Conservation (phyloP, 37 sponge, comb jelly and placozoan genomes). For the Beroe forskalii region DNA sequence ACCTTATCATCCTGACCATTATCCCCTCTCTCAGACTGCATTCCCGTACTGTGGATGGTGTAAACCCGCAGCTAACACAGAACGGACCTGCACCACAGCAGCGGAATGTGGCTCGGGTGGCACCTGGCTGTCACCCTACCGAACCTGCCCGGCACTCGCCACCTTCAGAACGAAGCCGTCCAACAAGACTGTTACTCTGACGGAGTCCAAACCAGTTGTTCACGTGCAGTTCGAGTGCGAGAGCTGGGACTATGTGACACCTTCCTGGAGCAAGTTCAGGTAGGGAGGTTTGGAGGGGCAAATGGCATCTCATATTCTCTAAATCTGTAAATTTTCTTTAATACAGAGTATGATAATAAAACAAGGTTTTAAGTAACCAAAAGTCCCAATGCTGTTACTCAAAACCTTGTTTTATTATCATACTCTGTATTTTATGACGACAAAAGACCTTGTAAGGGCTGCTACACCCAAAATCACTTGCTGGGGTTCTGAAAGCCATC, state of each 20-base stretch:
- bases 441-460: no score
- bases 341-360: no score
- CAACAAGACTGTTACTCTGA: conserved; percentile 37
- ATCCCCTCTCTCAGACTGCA: background rate
- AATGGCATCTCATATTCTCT: no score
- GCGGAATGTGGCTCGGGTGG: background rate
- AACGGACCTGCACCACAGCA: background rate
- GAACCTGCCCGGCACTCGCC: conserved; percentile 48
- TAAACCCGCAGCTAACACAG: background rate
- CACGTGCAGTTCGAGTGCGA: conserved; percentile 5
- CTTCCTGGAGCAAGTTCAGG: conserved; percentile 39
- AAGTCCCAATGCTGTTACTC: no score
- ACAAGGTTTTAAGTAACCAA: no score
- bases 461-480: no score
- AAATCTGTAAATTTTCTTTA: no score
- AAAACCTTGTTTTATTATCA: no score
- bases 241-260: background rate
- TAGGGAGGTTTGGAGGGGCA: no score
- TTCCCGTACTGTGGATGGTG: conserved; percentile 64
- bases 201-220: background rate
- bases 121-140: conserved; percentile 49
- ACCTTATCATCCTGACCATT: no score
- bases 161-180: conserved; percentile 9
- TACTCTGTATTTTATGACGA: no score
- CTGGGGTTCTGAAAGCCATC: no score